Evolutionary conservation across 2,888 invertebrate species (phyloP).

Genomic region (Strigamia transsilvanica): DNA sequence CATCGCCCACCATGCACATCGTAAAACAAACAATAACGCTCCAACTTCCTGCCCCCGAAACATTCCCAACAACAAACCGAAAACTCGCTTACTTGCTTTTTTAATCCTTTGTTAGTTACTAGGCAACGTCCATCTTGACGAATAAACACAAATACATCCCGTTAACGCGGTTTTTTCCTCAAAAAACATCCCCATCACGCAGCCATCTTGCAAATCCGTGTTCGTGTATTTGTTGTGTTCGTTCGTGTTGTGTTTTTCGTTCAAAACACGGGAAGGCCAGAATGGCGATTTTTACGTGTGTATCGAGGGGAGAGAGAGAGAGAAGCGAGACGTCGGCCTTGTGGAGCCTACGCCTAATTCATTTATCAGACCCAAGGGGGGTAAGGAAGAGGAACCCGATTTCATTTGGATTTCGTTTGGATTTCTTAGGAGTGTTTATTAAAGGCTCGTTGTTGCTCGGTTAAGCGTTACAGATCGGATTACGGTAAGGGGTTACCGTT

Average conservation of each 20-base stretch:
- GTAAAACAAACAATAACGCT: background rate
- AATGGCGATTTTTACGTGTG: constrained; percentile 26
- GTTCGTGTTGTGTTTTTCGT: background rate
- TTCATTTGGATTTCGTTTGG: background rate
- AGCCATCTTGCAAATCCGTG: too few relatives aligned
- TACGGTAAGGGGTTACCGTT: too few relatives aligned
- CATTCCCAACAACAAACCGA: background rate
- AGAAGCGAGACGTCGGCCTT: background rate
- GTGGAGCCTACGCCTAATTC: constrained; percentile 18
- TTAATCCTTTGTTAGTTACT: constrained; percentile 38
- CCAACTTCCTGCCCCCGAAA: background rate
- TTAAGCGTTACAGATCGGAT: too few relatives aligned
- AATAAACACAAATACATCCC: too few relatives aligned
- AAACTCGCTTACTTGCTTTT: constrained; percentile 12
- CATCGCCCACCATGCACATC: constrained; percentile 4
- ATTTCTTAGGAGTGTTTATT: too few relatives aligned
- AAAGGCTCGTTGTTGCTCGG: too few relatives aligned
- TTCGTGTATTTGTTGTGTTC: too few relatives aligned
- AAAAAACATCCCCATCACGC: too few relatives aligned
- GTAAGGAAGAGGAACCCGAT: constrained; percentile 4
- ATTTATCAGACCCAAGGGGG: constrained; percentile 31
- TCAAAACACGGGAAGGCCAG: background rate
- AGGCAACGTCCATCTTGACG: too few relatives aligned
- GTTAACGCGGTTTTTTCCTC: too few relatives aligned
- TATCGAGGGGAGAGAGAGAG: too few relatives aligned